phyloP scores from a whole-genome alignment of 2,113 vertebrate genomes.

The Actinemys pallida region DNA sequence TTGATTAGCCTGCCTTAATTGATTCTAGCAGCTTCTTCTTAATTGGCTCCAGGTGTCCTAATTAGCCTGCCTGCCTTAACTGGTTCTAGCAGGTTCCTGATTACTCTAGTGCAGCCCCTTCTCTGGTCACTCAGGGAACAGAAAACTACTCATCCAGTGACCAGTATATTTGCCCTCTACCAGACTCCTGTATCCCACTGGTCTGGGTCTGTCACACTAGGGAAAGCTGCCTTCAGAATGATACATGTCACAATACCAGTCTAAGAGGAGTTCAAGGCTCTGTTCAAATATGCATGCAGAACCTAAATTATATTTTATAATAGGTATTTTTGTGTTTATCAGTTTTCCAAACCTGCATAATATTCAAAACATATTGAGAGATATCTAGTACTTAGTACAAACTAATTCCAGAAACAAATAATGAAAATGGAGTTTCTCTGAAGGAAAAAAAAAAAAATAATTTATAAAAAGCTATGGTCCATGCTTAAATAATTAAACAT shows the following conservation, averaged over 20 bases:
- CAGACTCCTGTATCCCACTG: too few species aligned
- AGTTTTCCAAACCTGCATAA: background rate
- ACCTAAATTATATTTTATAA: background rate
- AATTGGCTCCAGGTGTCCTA: too few species aligned
- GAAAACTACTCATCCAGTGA: too few species aligned
- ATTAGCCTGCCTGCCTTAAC: too few species aligned
- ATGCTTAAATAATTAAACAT: background rate
- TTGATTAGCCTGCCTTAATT: too few species aligned
- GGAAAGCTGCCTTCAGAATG: background rate
- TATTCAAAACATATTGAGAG: background rate
- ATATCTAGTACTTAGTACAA: background rate
- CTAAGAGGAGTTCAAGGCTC: background rate
- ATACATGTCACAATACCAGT: rapidly evolving
- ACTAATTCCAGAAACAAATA: background rate
- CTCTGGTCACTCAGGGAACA: too few species aligned
- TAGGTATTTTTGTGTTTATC: background rate
- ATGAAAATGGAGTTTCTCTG: background rate
- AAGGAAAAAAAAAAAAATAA: rapidly evolving
- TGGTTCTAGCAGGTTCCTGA: too few species aligned
- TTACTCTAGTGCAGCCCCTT: too few species aligned
- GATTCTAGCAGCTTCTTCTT: too few species aligned
- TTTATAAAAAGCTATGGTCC: background rate
- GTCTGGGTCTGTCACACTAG: too few species aligned
- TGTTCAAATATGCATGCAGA: background rate
- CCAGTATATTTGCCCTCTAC: too few species aligned